A percentile compares a stretch with the other conserved stretches of the same genome.
Conservation (phyloP, 2,797 vertebrate genomes). For the Catharus ustulatus region DNA sequence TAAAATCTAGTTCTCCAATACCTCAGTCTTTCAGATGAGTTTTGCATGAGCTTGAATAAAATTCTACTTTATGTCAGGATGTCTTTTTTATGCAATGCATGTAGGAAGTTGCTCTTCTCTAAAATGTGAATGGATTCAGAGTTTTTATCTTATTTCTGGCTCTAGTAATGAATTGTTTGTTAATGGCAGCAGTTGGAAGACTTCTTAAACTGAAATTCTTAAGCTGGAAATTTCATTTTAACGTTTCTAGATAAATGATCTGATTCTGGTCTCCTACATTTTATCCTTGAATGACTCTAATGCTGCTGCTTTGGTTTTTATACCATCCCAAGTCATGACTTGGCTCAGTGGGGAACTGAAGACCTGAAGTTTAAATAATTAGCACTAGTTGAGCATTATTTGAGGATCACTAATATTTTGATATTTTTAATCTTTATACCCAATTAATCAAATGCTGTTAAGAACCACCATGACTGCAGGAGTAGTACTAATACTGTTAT, state of each 20-base stretch:
- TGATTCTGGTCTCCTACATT: neutral
- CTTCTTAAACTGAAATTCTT: neutral
- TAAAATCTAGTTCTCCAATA: neutral
- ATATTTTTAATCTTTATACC: neutral
- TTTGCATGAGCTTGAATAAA: neutral
- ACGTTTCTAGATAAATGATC: neutral
- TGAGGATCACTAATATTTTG: neutral
- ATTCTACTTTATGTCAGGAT: neutral
- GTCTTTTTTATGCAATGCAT: neutral
- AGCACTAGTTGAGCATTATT: neutral
- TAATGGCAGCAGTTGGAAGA: neutral
- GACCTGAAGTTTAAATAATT: neutral
- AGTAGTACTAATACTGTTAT: neutral
- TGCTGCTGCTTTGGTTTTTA: neutral
- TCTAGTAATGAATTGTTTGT: neutral
- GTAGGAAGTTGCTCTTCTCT: neutral
- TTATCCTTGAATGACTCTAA: neutral
- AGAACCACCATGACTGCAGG: neutral
- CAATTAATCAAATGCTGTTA: neutral
- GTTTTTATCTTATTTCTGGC: neutral
- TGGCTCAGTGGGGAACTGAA: neutral
- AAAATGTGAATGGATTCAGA: neutral
- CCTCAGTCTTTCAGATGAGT: neutral
- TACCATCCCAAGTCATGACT: neutral
- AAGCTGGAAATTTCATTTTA: neutral